Evolutionary conservation across 2,888 invertebrate species (phyloP), one percentile per base, ranked within the genome.

Genomic region (Eupithecia dodoneata): DNA sequence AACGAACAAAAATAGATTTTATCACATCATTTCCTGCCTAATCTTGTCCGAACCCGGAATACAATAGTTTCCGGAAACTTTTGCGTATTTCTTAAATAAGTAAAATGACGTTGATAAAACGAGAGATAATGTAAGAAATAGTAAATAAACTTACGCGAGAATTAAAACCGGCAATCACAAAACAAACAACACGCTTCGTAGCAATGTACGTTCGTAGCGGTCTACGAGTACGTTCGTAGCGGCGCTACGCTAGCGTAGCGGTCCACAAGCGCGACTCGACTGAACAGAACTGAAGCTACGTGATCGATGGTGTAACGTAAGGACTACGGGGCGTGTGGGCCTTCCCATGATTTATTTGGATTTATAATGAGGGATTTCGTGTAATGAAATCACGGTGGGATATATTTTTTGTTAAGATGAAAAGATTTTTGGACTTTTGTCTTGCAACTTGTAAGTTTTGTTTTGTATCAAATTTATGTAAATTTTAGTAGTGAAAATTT

Each of bases 231-330:
- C 45, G 73, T 71, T 69, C 72, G 86, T 87, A 86, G 85, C 18
- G 85, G 80, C 70, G 88, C 88, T 90, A 92, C 79, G 73, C 76
- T n/a, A 84, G 89, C 88, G 93, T 90, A 90, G 90, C 87, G 82
- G 81, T 84, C 93, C 92, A 90, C 90, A 89, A 84, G 76, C 87
- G 83, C 84, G 85, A 84, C 87, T 83, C 89, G 89, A 93, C 93
- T 93, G 91, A 77, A 93, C 93, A 93, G 91, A 77, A 74, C 63
- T 63, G 63, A 63, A 30, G 84, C 79, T 85, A 85, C 85, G 80
- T 87, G 88, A 88, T 88, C 88, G 88, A 88, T 87, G 88, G 87
- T 85, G 83, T 81, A 69, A 78, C 83, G 70, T 81, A 80, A 63
- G 30, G 63, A 78, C 80, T 7, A 42, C 42, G 66, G 66, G 73